Percentiles rank a stretch among this genome's conserved stretches.
These are phyloP conservation scores for Criorhina ranunculi DNA, from an alignment of 2,888 invertebrate genomes.

Conservation along the genomic window DNA sequence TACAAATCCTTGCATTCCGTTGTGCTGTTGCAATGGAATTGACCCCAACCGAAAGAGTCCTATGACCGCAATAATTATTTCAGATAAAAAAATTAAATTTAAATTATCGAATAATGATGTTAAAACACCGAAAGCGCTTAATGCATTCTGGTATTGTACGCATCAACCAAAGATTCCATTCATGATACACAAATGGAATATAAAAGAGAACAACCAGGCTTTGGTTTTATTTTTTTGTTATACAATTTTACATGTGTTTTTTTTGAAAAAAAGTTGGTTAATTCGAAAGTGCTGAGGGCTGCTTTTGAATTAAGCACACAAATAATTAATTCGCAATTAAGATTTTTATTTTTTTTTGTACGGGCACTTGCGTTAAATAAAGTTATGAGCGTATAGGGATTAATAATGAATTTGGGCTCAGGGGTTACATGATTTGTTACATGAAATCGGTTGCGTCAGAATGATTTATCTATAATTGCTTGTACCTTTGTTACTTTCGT, in stretches of 20 bases:
- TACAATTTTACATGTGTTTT: neutral
- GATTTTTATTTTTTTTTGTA: slow-evolving; percentile 5
- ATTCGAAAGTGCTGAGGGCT: slow-evolving; percentile 1
- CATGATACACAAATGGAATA: slow-evolving; percentile 46
- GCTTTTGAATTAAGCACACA: slow-evolving; percentile 14
- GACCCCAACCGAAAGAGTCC: neutral
- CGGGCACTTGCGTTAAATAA: slow-evolving; percentile 10
- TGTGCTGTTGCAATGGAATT: neutral
- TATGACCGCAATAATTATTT: slow-evolving; percentile 46
- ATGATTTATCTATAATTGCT: neutral
- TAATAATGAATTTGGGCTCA: neutral
- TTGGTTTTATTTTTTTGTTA: neutral
- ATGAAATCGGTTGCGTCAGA: neutral
- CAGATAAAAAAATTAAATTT: slow-evolving; percentile 5
- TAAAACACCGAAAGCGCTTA: slow-evolving; percentile 56
- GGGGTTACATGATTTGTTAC: too few relatives aligned
- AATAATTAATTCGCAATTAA: slow-evolving; percentile 37
- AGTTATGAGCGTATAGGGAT: slow-evolving; percentile 1
- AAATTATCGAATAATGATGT: slow-evolving; percentile 70
- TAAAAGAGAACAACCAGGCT: slow-evolving; percentile 4
- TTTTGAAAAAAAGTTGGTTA: neutral
- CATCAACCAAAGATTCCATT: slow-evolving; percentile 53
- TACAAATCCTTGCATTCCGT: slow-evolving; percentile 17
- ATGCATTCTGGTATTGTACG: slow-evolving; percentile 47
- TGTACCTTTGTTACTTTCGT: too few relatives aligned